Percentiles rank a stretch among this genome's conserved stretches.
phyloP scores from a whole-genome alignment of 1,140 invertebrate genomes.

The Aleiodes sp. region DNA sequence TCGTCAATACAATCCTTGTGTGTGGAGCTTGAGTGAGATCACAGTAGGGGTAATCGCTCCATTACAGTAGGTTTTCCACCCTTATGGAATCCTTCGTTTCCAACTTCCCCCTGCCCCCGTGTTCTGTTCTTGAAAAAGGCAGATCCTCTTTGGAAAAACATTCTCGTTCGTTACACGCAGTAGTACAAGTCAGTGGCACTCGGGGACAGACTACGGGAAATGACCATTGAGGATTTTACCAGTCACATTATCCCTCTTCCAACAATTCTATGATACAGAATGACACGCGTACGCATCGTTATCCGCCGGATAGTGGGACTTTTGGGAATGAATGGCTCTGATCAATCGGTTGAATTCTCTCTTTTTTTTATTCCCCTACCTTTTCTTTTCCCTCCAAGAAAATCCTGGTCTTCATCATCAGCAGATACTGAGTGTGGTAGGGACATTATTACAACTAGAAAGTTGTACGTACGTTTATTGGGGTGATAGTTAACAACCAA shows the following conservation, averaged over 20 bases:
- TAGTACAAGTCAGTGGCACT: constrained; percentile 2
- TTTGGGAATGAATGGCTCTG: constrained; percentile 11
- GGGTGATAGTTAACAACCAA: constrained; percentile 11
- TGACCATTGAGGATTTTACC: neutral
- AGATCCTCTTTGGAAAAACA: neutral
- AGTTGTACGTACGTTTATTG: constrained; percentile 7
- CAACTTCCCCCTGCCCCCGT: neutral
- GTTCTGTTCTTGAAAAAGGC: too few relatives aligned
- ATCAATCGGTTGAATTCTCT: neutral
- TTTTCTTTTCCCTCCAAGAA: neutral
- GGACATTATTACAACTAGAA: constrained; percentile 12
- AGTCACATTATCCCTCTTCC: neutral
- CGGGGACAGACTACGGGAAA: neutral
- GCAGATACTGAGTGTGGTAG: neutral
- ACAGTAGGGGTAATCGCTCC: constrained; percentile 63
- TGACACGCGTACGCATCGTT: constrained; percentile 55
- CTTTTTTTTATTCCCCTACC: neutral
- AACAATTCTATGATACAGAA: constrained; percentile 28
- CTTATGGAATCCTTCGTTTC: constrained; percentile 8
- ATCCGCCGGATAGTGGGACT: constrained; percentile 38
- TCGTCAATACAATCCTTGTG: constrained; percentile 62
- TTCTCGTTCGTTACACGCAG: neutral
- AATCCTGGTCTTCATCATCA: neutral
- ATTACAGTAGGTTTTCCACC: constrained; percentile 58
- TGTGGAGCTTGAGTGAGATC: neutral